A percentile compares a stretch with the other conserved stretches of the same genome.
These are phyloP conservation scores for Cheumatopsyche charites DNA, from an alignment of 1,140 invertebrate genomes.

Conservation along the genomic window DNA sequence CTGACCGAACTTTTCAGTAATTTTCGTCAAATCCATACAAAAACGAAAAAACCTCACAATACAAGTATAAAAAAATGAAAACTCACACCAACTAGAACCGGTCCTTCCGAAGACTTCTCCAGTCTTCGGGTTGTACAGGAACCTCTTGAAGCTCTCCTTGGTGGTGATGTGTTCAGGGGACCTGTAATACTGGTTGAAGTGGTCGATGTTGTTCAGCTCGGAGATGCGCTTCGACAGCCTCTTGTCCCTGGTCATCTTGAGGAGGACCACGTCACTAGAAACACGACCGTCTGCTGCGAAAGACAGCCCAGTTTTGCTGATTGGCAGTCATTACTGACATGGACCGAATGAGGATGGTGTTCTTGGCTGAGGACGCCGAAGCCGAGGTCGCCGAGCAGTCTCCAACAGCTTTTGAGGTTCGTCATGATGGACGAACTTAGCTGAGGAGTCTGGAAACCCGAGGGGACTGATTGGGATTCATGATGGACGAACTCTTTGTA, in stretches of 20 bases:
- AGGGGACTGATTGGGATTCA: too few relatives aligned
- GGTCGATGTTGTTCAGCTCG: conserved; percentile 62
- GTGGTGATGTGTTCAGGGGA: conserved; percentile 63
- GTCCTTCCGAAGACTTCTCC: conserved; percentile 72
- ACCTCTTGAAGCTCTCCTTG: conserved; percentile 66
- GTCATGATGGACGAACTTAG: conserved; percentile 3
- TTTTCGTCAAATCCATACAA: too few relatives aligned
- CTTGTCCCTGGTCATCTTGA: conserved; percentile 45
- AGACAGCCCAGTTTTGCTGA: conserved; percentile 48
- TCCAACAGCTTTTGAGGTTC: conserved; percentile 43
- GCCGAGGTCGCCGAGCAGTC: conserved; percentile 29
- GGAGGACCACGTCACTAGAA: too few relatives aligned
- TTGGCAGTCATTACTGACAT: conserved; percentile 39
- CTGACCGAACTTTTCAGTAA: too few relatives aligned
- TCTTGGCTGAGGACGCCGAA: conserved; percentile 30
- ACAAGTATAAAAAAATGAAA: conserved; percentile 15
- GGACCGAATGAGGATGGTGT: conserved; percentile 41
- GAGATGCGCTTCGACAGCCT: conserved; percentile 51
- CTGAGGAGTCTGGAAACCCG: too few relatives aligned
- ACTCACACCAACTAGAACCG: conserved; percentile 75
- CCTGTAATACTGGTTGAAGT: conserved; percentile 68
- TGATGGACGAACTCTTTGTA: too few relatives aligned
- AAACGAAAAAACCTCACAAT: conserved; percentile 1
- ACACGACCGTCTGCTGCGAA: conserved; percentile 31
- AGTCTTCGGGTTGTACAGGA: conserved; percentile 72